Percentiles rank a stretch among this genome's conserved stretches.
Evolutionary conservation across 2,888 invertebrate species (phyloP).

Genomic region (Ceraclea dissimilis): DNA sequence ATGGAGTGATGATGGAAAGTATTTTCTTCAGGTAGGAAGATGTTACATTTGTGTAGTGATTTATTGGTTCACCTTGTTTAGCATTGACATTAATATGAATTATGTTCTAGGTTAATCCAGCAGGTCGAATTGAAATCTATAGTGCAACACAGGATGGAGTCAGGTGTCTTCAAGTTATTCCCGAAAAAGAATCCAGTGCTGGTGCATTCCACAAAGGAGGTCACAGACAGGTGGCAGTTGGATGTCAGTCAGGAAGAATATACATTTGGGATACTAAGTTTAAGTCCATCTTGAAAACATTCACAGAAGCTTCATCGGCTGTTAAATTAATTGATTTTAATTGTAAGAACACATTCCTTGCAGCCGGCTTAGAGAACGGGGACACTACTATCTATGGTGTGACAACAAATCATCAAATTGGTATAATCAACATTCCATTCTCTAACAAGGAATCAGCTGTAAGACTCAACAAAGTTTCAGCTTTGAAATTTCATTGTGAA

Average conservation of each 20-base stretch:
- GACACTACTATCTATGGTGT: conserved; percentile 46
- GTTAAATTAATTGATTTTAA: conserved; percentile 43
- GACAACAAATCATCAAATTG: conserved; percentile 43
- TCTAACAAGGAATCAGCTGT: conserved; percentile 43
- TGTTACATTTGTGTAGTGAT: no score
- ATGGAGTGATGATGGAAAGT: conserved; percentile 49
- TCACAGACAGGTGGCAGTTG: conserved; percentile 42
- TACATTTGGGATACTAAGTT: conserved; percentile 47
- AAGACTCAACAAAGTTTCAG: conserved; percentile 41
- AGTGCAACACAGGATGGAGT: conserved; percentile 41
- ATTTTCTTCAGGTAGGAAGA: conserved; percentile 41
- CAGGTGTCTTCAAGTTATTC: conserved; percentile 42
- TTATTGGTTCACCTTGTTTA: no score
- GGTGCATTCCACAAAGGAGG: conserved; percentile 45
- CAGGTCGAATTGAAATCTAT: conserved; percentile 42
- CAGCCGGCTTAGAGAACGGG: conserved; percentile 44
- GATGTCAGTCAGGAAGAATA: conserved; percentile 42
- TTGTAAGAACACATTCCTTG: conserved; percentile 43
- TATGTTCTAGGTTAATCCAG: conserved; percentile 40
- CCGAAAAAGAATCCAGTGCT: conserved; percentile 43
- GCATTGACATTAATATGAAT: no score
- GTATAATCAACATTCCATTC: conserved; percentile 38
- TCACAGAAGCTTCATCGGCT: conserved; percentile 37
- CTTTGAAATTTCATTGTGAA: conserved; percentile 46
- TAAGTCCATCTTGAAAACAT: conserved; percentile 42